phyloP scores from a whole-genome alignment of 2,797 vertebrate species.

The Aeoliscus strigatus region DNA sequence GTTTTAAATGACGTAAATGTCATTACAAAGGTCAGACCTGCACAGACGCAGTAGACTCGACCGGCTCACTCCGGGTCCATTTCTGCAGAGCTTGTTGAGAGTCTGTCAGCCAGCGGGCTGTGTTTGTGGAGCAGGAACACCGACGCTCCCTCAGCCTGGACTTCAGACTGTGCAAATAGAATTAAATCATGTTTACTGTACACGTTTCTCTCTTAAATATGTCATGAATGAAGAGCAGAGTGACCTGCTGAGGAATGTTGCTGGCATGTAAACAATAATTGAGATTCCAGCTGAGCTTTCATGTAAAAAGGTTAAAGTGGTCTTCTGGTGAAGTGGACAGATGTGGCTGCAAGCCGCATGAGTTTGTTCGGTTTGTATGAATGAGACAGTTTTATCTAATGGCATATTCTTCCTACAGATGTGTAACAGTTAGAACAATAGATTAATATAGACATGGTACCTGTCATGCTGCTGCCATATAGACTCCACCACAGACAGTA shows the following conservation, averaged over 20 bases:
- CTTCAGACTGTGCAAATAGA: slow-evolving; percentile 55
- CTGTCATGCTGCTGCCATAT: slow-evolving; percentile 70
- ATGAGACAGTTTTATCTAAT: slow-evolving; percentile 3
- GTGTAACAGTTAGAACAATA: too few species aligned
- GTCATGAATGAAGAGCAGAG: slow-evolving; percentile 12
- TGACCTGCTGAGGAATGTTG: slow-evolving; percentile 16
- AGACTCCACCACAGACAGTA: slow-evolving; percentile 43
- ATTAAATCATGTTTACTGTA: slow-evolving; percentile 4
- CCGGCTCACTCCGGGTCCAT: slow-evolving; percentile 56
- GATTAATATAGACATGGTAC: slow-evolving; percentile 35
- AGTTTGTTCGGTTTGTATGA: background rate
- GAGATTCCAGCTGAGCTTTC: slow-evolving; percentile 22
- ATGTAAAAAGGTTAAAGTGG: slow-evolving; percentile 7
- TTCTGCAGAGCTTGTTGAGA: slow-evolving; percentile 58
- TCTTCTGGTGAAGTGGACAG: background rate
- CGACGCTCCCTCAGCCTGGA: slow-evolving; percentile 61
- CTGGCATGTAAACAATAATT: slow-evolving; percentile 14
- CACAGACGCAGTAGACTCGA: slow-evolving; percentile 41
- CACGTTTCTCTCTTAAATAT: too few species aligned
- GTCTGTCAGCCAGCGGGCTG: slow-evolving; percentile 50
- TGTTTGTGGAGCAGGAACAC: slow-evolving; percentile 53
- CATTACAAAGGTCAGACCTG: slow-evolving; percentile 67
- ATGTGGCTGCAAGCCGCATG: background rate
- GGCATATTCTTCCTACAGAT: too few species aligned
- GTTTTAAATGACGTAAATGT: too few species aligned